A percentile compares a stretch with the other conserved stretches of the same genome.
Conservation (phyloP, 1,140 invertebrate genomes). For the Eulimnadia texana region DNA sequence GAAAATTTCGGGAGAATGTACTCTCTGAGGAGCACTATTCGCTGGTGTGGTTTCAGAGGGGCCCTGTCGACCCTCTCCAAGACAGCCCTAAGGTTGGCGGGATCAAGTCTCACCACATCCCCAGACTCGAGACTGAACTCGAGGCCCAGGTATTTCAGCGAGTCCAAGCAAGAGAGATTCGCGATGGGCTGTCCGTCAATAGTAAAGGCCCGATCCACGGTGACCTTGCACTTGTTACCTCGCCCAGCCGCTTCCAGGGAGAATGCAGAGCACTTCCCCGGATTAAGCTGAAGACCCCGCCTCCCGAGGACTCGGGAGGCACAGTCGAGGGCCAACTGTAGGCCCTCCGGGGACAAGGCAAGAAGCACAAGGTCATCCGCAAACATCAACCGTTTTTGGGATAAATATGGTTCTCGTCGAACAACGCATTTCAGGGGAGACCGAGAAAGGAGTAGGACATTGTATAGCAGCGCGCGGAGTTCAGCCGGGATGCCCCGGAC, state of each 20-base stretch:
- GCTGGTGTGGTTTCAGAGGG: slow-evolving; percentile 27
- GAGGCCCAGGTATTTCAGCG: neutral
- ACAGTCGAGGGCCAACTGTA: slow-evolving; percentile 21
- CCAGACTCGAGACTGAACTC: neutral
- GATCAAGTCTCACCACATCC: neutral
- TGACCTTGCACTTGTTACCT: slow-evolving; percentile 23
- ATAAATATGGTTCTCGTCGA: slow-evolving; percentile 23
- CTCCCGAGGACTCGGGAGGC: neutral
- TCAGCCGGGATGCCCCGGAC: neutral
- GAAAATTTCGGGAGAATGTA: slow-evolving; percentile 24
- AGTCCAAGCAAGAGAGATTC: neutral
- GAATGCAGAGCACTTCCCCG: slow-evolving; percentile 25
- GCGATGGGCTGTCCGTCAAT: neutral
- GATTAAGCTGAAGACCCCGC: slow-evolving; percentile 24
- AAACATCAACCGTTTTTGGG: slow-evolving; percentile 19
- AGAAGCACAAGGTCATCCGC: slow-evolving; percentile 13
- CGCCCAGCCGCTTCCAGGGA: slow-evolving; percentile 21
- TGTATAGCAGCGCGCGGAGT: neutral
- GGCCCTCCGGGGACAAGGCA: slow-evolving; percentile 18
- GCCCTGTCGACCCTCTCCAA: slow-evolving; percentile 21
- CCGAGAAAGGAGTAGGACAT: neutral
- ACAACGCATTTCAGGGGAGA: neutral
- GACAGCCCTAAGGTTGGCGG: neutral
- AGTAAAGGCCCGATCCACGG: neutral
- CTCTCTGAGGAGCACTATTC: slow-evolving; percentile 10